Evolutionary conservation across 2,888 invertebrate species (phyloP).

Genomic region (Megaustenia siamemsis): DNA sequence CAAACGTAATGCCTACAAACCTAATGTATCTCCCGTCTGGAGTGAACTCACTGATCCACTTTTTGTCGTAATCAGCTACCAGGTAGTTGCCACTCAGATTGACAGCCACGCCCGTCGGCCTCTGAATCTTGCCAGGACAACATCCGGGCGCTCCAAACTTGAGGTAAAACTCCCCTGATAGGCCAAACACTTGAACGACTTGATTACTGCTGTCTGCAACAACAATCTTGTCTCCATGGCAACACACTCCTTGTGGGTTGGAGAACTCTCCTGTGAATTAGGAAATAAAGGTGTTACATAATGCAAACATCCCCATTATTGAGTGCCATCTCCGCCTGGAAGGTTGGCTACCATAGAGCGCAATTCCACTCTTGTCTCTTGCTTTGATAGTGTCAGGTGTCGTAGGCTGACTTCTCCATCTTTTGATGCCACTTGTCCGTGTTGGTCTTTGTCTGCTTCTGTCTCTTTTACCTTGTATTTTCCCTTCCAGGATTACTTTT

Average conservation of each 20-base stretch:
- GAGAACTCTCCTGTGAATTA: slow-evolving; percentile 80
- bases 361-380: too few relatives aligned
- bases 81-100: slow-evolving; percentile 81
- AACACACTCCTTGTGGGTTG: slow-evolving; percentile 82
- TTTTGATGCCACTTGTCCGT: too few relatives aligned
- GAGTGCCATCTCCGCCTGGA: too few relatives aligned
- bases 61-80: slow-evolving; percentile 83
- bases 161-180: slow-evolving; percentile 80
- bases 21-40: slow-evolving; percentile 82
- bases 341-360: too few relatives aligned
- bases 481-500: too few relatives aligned
- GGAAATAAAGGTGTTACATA: too few relatives aligned
- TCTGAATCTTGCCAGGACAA: slow-evolving; percentile 81
- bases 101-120: slow-evolving; percentile 82
- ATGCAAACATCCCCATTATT: too few relatives aligned
- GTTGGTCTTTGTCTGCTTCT: too few relatives aligned
- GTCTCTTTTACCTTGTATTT: too few relatives aligned
- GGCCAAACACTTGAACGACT: slow-evolving; percentile 68
- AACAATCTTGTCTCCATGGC: slow-evolving; percentile 79
- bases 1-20: slow-evolving; percentile 13
- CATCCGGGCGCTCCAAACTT: slow-evolving; percentile 80
- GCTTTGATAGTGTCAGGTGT: too few relatives aligned
- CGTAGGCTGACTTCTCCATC: too few relatives aligned
- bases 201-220: slow-evolving; percentile 82
- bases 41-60: slow-evolving; percentile 82